Base-by-base conservation (phyloP, 2,888 invertebrate genomes). In the Stegana nigrithorax region DNA sequence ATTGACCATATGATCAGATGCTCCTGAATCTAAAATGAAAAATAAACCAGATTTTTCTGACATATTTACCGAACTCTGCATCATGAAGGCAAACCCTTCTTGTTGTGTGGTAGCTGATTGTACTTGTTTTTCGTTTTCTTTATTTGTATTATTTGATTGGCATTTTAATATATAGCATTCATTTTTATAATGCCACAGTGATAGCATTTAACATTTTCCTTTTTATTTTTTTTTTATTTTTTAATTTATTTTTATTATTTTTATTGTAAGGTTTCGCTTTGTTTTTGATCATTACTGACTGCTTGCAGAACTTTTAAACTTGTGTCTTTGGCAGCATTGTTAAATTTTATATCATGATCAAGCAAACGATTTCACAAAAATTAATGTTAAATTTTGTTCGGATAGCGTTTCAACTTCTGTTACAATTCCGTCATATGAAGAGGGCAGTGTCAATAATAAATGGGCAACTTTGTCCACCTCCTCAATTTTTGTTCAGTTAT, bases 171-270 rank as follows among this genome's bases (percentile, higher is more conserved):
- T 14, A 51, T 62, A 72, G 63, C 81, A 81, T 19, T 81, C 72
- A 29, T 71, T 78, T 55, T 75, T 74, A 0, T 68, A n/a, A 63
- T 81, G 81, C 78, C 77, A 69, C 80, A 83, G 55, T 76, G 72
- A 67, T 74, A 56, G 69, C 78, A 77, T 58, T 74, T 76, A 53
- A 39, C 1, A 3, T 63, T 62, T 6, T 32, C 36, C 12, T 5
- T 53, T 61, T 50, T 8, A 27, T 17, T 21, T 56, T 23, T 29
- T 55, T 56, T 10, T 2, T 21, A 32, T 47, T 51, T 47, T 17
- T 50, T 27, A 45, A 19, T 8, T 51, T 47, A 21, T 36, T 4
- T 45, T 25, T 36, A 10, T 47, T 1, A 10, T 23, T 26, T 60
- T 39, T 39, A n/a, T 39, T 10, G 17, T 14, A 12, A 32, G 8